Base-by-base conservation (phyloP, 1,140 invertebrate species). In the Ephestia elutella region DNA sequence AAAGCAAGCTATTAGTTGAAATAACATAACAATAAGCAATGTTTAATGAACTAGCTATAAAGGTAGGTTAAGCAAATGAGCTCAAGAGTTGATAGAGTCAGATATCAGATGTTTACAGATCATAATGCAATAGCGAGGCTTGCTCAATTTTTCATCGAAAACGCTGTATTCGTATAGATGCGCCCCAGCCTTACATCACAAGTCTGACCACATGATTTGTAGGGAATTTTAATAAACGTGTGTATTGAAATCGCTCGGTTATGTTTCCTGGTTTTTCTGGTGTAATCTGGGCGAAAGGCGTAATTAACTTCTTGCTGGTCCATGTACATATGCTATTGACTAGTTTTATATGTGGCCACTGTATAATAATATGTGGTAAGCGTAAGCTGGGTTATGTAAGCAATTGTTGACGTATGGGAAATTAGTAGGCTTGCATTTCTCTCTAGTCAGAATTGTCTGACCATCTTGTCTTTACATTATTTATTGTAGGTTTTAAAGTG, bases 191-290 rank as follows among this genome's bases (percentile, higher is more conserved):
- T 74, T 69, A 75, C 65, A 64, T 72, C 66, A 78, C 63, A 71
- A 66, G 66, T 67, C 61, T 64, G 56, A 60, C 60, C 50, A 54
- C 60, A 69, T 71, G 66, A 75, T 78, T 71, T 74, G 71, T 63
- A 56, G 65, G 62, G 69, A 67, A 75, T 78, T 69, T 73, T 73
- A 75, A 75, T 73, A 65, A 59, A 63, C 19, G 21, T 25, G 19
- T 53, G 50, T 25, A 53, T 53, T 53, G 50, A 53, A 53, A 53
- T 53, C 50, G 50, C 50, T 21, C 38, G n/a, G 38, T 44, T 44
- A 44, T 53, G 50, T 53, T 53, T 53, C 50, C 50, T 53, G 19
- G 50, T 25, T 53, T 25, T 25, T 53, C 50, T n/a, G 38, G 38
- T 44, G 38, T 44, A 44, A 44, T 44, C 38, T 44, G 38, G 38